Conservation (phyloP, 2,888 invertebrate species). For the Pherbina coryleti region DNA sequence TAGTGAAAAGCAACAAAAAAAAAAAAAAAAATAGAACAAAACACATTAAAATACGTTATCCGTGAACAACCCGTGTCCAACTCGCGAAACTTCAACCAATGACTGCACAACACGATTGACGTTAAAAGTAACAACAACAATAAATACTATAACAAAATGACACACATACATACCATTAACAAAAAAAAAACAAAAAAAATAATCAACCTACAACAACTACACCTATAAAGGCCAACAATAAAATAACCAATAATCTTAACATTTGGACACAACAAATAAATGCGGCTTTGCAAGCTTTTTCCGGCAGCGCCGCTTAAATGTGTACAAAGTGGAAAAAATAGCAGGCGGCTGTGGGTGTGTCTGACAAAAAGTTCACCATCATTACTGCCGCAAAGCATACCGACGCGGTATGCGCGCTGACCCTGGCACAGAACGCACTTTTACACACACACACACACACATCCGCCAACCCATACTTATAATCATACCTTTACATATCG, state of each 20-base stretch:
- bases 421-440: background rate
- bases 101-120: background rate
- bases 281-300: background rate
- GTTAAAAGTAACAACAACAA: too few species aligned
- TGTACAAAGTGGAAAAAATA: too few species aligned
- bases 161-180: background rate
- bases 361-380: background rate
- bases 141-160: background rate
- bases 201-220: background rate
- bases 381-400: background rate
- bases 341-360: background rate
- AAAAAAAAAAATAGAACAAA: too few species aligned
- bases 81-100: background rate
- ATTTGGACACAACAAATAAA: conserved; percentile 18
- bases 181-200: background rate
- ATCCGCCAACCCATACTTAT: background rate
- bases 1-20: too few species aligned
- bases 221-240: background rate
- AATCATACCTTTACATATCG: background rate
- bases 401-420: conserved; percentile 2
- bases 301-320: too few species aligned
- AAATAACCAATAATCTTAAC: conserved; percentile 12
- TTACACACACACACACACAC: background rate
- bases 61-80: too few species aligned
- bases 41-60: too few species aligned